Conservation (phyloP, 2,797 vertebrate species). For the Myotis planiceps region DNA sequence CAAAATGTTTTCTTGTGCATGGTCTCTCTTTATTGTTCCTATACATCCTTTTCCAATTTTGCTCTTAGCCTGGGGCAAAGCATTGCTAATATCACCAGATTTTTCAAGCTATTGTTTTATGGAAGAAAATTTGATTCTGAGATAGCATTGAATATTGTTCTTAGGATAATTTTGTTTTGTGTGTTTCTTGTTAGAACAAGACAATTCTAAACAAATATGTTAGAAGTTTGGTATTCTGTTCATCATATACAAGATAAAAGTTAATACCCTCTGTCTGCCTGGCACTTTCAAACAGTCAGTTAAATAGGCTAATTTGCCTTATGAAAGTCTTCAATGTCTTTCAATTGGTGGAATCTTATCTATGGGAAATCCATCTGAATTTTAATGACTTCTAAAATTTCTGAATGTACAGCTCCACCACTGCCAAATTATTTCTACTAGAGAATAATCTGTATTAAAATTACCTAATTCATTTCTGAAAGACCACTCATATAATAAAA, state of each 20-base stretch:
- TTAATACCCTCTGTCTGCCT: conserved; percentile 17
- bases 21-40: not conserved
- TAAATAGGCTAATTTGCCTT: conserved; percentile 49
- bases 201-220: not conserved
- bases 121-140: conserved; percentile 44
- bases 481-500: not conserved
- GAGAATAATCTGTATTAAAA: not conserved
- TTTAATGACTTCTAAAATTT: conserved; percentile 51
- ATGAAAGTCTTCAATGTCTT: conserved; percentile 32
- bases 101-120: conserved; percentile 48
- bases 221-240: conserved; percentile 47
- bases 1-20: not conserved
- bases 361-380: conserved; percentile 59
- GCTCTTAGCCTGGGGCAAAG: not conserved
- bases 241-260: conserved; percentile 1
- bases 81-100: not conserved
- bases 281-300: conserved; percentile 19
- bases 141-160: conserved; percentile 22
- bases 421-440: conserved; percentile 19
- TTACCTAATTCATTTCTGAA: conserved; percentile 12
- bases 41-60: not conserved
- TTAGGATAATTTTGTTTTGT: conserved; percentile 17
- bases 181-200: not conserved
- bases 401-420: conserved; percentile 14
- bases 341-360: not conserved